phyloP scores from a whole-genome alignment of 2,888 invertebrate species.

The Mamestra brassicae region DNA sequence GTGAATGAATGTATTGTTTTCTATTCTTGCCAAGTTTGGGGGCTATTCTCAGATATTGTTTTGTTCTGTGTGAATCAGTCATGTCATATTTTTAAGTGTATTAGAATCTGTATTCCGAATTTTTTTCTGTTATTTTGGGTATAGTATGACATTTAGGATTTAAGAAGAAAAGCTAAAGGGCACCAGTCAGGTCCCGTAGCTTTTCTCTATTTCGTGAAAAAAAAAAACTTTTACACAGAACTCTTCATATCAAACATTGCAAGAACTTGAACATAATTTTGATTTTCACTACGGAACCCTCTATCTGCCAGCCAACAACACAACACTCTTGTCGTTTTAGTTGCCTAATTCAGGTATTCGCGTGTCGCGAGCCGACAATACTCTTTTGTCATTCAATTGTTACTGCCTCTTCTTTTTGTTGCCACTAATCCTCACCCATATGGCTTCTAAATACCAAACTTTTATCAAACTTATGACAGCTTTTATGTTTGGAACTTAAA shows the following conservation, averaged over 20 bases:
- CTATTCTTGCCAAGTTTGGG: conserved; percentile 37
- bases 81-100: neutral
- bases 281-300: conserved; percentile 16
- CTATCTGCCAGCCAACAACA: neutral
- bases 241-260: too few species aligned
- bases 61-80: conserved; percentile 7
- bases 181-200: too few species aligned
- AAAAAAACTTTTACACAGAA: too few species aligned
- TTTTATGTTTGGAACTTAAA: neutral
- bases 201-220: too few species aligned
- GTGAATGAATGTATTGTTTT: conserved; percentile 13
- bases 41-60: conserved; percentile 27
- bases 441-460: neutral
- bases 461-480: neutral
- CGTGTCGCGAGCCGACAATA: conserved; percentile 41
- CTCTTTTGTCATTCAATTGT: conserved; percentile 49
- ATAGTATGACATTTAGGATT: too few species aligned
- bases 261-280: neutral
- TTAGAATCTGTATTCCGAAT: neutral
- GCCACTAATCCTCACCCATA: conserved; percentile 34
- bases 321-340: conserved; percentile 10
- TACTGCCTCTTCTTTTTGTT: conserved; percentile 35
- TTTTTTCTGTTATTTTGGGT: too few species aligned
- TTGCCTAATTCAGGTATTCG: conserved; percentile 48
- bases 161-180: too few species aligned